Evolutionary conservation across 2,888 invertebrate genomes (phyloP).

Genomic region (Digitonthophagus gazella): DNA sequence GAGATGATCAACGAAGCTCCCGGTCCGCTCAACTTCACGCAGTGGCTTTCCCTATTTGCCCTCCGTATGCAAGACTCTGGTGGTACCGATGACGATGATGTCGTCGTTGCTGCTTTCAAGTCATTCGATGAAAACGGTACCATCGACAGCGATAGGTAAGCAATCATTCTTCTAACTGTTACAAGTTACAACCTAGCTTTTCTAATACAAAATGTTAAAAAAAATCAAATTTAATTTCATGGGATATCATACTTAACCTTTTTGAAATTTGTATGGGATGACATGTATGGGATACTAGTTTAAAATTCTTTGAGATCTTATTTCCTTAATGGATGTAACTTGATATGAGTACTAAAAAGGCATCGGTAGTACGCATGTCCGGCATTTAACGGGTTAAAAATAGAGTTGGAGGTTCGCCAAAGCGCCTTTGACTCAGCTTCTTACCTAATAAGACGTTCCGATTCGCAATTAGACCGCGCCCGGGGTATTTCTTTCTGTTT

Average conservation of each 20-base stretch:
- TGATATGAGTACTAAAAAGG: background rate
- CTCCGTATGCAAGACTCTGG: constrained; percentile 88
- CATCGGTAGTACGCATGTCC: background rate
- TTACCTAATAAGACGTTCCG: background rate
- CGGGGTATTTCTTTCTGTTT: background rate
- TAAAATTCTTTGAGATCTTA: background rate
- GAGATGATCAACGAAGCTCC: constrained; percentile 83
- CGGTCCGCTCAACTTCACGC: constrained; percentile 94
- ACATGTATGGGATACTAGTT: too few species aligned
- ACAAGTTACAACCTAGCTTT: too few species aligned
- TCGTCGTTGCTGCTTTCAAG: constrained; percentile 89
- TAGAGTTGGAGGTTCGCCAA: background rate
- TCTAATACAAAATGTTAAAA: too few species aligned
- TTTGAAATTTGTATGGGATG: too few species aligned
- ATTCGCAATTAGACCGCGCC: background rate
- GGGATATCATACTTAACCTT: too few species aligned
- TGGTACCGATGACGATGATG: constrained; percentile 85
- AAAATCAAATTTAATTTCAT: too few species aligned
- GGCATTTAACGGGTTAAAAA: background rate
- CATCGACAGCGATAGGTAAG: constrained; percentile 77
- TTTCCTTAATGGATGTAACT: too few species aligned
- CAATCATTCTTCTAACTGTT: too few species aligned
- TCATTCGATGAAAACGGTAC: constrained; percentile 86
- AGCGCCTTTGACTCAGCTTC: background rate
- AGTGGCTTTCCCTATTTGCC: constrained; percentile 88